A percentile compares a stretch with the other conserved stretches of the same genome.
phyloP scores from a whole-genome alignment of 2,797 vertebrate species.

The Epinephelus awoara region DNA sequence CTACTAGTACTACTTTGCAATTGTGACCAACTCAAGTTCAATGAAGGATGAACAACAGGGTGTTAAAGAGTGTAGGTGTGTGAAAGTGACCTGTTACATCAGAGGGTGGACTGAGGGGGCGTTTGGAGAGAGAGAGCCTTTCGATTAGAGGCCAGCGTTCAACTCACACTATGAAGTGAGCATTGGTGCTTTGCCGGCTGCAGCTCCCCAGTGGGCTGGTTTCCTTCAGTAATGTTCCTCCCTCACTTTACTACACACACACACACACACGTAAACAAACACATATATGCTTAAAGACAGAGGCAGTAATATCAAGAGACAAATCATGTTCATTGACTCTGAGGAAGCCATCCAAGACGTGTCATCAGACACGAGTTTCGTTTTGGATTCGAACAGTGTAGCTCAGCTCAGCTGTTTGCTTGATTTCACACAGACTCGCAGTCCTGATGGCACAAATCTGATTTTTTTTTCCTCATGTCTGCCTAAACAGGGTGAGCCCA shows the following conservation, averaged over 20 bases:
- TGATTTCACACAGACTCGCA: constrained; percentile 49
- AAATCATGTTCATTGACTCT: constrained; percentile 33
- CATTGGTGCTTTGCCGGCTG: constrained; percentile 37
- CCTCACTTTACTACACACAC: neutral
- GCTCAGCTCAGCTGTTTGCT: constrained; percentile 22
- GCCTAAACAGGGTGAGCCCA: constrained; percentile 18
- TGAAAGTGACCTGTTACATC: constrained; percentile 72
- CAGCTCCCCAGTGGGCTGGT: constrained; percentile 43
- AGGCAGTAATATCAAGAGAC: constrained; percentile 28
- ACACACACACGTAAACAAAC: neutral
- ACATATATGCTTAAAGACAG: constrained; percentile 18
- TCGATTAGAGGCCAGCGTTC: constrained; percentile 54
- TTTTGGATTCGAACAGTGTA: neutral
- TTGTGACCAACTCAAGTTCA: constrained; percentile 42
- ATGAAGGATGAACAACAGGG: constrained; percentile 48
- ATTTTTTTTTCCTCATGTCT: constrained; percentile 13
- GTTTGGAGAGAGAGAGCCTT: constrained; percentile 43
- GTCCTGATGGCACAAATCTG: constrained; percentile 31
- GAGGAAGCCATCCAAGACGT: constrained; percentile 23
- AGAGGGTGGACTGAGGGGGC: constrained; percentile 60
- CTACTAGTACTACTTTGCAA: constrained; percentile 5
- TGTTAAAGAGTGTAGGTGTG: constrained; percentile 62
- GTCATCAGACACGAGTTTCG: constrained; percentile 26
- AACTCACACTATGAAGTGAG: constrained; percentile 57
- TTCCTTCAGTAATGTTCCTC: constrained; percentile 35